These are phyloP conservation scores for Drosophila kikkawai DNA, from an alignment of 1,140 invertebrate genomes.

Conservation along the genomic window DNA sequence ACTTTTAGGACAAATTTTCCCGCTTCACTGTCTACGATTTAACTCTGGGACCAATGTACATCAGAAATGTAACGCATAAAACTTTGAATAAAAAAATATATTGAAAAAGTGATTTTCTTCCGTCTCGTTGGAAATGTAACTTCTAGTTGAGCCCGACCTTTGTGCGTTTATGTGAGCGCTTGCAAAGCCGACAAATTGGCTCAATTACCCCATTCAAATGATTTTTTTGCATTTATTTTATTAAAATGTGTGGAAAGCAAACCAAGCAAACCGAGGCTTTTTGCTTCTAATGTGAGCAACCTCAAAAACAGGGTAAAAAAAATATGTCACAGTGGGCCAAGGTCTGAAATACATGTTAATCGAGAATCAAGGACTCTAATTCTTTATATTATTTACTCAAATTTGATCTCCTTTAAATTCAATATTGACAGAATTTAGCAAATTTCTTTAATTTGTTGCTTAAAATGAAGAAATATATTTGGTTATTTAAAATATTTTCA, in stretches of 20 bases:
- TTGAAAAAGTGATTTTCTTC: constrained; percentile 28
- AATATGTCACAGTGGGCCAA: constrained; percentile 49
- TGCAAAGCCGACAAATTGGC: constrained; percentile 73
- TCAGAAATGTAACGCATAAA: constrained; percentile 9
- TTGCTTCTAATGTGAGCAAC: constrained; percentile 15
- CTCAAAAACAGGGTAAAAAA: constrained; percentile 13
- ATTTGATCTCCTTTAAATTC: background rate
- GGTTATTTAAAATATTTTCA: background rate
- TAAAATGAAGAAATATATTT: background rate
- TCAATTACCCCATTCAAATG: constrained; percentile 81
- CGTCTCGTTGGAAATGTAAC: constrained; percentile 36
- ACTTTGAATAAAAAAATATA: constrained; percentile 33
- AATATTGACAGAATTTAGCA: background rate
- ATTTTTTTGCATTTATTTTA: constrained; percentile 83
- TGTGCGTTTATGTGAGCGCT: constrained; percentile 23
- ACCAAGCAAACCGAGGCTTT: constrained; percentile 52
- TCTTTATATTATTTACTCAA: background rate
- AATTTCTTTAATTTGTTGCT: background rate
- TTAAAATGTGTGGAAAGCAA: constrained; percentile 82
- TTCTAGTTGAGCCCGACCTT: constrained; percentile 54
- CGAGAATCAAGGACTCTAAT: background rate
- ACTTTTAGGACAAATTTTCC: constrained; percentile 60
- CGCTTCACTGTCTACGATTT: background rate
- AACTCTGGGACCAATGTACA: background rate
- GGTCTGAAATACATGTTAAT: background rate